Evolutionary conservation across 2,888 invertebrate genomes (phyloP).

Genomic region (Andrena praecox): DNA sequence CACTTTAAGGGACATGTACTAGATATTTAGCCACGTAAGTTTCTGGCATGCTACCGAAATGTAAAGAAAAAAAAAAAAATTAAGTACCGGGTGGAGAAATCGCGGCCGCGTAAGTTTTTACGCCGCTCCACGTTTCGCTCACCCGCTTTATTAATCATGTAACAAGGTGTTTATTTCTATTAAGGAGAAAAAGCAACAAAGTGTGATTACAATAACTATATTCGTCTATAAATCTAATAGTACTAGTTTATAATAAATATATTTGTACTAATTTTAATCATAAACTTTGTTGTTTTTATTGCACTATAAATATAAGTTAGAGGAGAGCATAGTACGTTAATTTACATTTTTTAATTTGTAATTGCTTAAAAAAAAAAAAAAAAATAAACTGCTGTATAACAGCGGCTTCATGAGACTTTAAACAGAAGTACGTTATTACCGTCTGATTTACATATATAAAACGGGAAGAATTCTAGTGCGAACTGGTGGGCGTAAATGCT

Average conservation of each 20-base stretch:
- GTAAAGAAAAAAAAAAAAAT: conserved; percentile 52
- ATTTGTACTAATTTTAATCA: conserved; percentile 80
- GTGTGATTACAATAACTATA: conserved; percentile 76
- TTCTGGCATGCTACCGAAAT: conserved; percentile 62
- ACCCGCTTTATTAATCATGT: conserved; percentile 71
- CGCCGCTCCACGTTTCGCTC: conserved; percentile 59
- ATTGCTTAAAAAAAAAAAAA: conserved; percentile 72
- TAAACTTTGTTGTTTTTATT: conserved; percentile 78
- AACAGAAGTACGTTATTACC: conserved; percentile 47
- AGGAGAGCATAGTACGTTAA: conserved; percentile 69
- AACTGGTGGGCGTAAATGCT: background rate
- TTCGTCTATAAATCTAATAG: conserved; percentile 71
- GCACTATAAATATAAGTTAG: conserved; percentile 74
- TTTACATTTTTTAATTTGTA: conserved; percentile 73
- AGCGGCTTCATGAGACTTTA: conserved; percentile 64
- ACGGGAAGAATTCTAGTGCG: background rate
- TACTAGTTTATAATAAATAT: conserved; percentile 76
- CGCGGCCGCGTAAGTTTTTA: conserved; percentile 59
- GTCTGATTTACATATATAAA: conserved; percentile 26
- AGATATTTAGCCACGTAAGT: conserved; percentile 53
- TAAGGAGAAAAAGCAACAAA: conserved; percentile 73
- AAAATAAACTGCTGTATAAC: conserved; percentile 72
- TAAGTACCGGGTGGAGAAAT: conserved; percentile 50
- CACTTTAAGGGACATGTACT: conserved; percentile 45
- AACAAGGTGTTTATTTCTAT: conserved; percentile 73